A percentile compares a stretch with the other conserved stretches of the same genome.
These are phyloP conservation scores for Ochropleura plecta DNA, from an alignment of 2,888 invertebrate genomes.

Conservation along the genomic window DNA sequence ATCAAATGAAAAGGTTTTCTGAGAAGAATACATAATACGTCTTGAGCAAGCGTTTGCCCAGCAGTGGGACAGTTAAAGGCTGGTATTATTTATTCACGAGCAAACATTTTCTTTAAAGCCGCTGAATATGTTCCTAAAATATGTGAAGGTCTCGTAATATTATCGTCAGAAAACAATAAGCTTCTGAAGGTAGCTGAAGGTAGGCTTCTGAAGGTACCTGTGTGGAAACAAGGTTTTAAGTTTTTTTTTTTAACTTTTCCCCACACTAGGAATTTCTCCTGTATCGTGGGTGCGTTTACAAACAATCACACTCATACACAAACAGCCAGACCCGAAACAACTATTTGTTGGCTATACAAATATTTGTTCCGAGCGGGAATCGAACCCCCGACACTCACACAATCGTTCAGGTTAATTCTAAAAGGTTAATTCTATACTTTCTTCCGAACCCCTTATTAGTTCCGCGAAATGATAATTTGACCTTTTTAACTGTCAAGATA, in stretches of 20 bases:
- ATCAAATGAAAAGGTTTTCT: no score
- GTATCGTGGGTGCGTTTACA: no score
- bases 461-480: neutral
- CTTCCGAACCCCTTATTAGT: neutral
- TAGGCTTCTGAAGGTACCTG: neutral
- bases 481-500: neutral
- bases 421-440: neutral
- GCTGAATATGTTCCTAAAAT: neutral
- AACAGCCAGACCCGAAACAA: no score
- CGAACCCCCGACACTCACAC: no score
- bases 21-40: no score
- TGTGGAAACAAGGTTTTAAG: neutral
- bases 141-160: neutral
- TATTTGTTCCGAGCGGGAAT: no score
- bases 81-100: neutral
- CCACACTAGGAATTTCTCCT: no score
- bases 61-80: neutral
- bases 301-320: no score
- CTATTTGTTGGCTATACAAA: no score
- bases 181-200: neutral
- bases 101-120: neutral
- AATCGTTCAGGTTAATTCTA: neutral
- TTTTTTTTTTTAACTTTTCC: no score
- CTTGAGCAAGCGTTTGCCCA: no score
- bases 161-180: neutral